A percentile compares a stretch with the other conserved stretches of the same genome.
Conservation (phyloP, 2,113 vertebrate species). For the Papio anubis region DNA sequence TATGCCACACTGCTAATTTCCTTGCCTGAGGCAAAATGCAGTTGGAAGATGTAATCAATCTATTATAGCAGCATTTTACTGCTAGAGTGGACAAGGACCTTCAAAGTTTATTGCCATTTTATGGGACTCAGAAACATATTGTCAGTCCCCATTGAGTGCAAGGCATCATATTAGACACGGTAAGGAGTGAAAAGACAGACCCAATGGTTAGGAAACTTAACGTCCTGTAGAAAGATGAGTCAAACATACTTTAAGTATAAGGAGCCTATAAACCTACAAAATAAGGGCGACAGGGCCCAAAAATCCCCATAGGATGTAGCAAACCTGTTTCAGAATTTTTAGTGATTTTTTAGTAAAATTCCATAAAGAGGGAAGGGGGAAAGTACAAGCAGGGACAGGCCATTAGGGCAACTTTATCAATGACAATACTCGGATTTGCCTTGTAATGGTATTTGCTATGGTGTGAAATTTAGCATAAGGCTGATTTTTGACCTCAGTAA, state of each 20-base stretch:
- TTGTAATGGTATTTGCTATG: neutral
- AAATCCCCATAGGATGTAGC: neutral
- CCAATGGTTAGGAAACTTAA: neutral
- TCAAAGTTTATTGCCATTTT: conserved; percentile 30
- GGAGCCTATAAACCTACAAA: neutral
- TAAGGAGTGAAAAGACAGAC: neutral
- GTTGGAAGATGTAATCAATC: conserved; percentile 47
- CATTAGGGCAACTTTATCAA: neutral
- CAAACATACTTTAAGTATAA: neutral
- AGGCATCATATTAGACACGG: neutral
- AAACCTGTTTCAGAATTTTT: neutral
- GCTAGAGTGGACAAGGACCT: conserved; percentile 20
- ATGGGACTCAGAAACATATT: neutral
- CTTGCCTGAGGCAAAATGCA: conserved; percentile 45
- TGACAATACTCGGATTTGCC: neutral
- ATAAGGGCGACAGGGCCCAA: neutral
- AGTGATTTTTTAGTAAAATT: neutral
- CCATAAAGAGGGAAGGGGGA: neutral
- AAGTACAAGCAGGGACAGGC: neutral
- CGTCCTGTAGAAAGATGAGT: neutral
- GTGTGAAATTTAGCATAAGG: neutral
- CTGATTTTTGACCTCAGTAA: neutral
- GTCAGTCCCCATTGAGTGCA: neutral
- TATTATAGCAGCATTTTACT: conserved; percentile 43
- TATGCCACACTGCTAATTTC: conserved; percentile 51